Percentiles rank a stretch among this genome's conserved stretches.
phyloP scores from a whole-genome alignment of 2,888 invertebrate species.

The Pristionchus mayeri region DNA sequence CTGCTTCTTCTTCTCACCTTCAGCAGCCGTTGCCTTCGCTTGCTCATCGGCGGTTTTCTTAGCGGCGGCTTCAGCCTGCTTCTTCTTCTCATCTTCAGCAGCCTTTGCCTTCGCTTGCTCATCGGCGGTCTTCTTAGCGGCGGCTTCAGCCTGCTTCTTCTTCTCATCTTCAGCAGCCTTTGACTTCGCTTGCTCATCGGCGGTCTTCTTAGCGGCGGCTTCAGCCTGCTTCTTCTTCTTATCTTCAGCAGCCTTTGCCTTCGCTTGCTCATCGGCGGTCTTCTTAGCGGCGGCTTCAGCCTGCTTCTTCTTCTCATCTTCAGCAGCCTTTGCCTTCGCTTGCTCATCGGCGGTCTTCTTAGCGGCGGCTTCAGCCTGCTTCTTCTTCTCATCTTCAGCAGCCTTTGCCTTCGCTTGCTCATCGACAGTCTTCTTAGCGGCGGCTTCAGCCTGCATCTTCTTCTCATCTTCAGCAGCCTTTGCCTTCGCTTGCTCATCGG shows the following conservation, averaged over 20 bases:
- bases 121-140: background rate
- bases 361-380: background rate
- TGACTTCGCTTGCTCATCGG: conserved; percentile 9
- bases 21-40: conserved; percentile 15
- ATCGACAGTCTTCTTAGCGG: background rate
- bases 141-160: conserved; percentile 27
- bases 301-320: background rate
- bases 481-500: background rate
- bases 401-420: too few relatives aligned
- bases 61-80: too few relatives aligned
- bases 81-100: too few relatives aligned
- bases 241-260: background rate
- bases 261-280: background rate
- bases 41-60: conserved; percentile 37
- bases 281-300: background rate
- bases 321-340: too few relatives aligned
- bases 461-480: background rate
- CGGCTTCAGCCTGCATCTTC: conserved; percentile 23
- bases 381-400: background rate
- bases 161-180: background rate
- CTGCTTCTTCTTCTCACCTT: conserved; percentile 45
- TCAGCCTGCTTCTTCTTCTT: conserved; percentile 34
- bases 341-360: conserved; percentile 44
- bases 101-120: background rate
- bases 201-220: background rate